A percentile compares a stretch with the other conserved stretches of the same genome.
Evolutionary conservation across 2,797 vertebrate species (phyloP).

Genomic region (Glyptemys insculpta): DNA sequence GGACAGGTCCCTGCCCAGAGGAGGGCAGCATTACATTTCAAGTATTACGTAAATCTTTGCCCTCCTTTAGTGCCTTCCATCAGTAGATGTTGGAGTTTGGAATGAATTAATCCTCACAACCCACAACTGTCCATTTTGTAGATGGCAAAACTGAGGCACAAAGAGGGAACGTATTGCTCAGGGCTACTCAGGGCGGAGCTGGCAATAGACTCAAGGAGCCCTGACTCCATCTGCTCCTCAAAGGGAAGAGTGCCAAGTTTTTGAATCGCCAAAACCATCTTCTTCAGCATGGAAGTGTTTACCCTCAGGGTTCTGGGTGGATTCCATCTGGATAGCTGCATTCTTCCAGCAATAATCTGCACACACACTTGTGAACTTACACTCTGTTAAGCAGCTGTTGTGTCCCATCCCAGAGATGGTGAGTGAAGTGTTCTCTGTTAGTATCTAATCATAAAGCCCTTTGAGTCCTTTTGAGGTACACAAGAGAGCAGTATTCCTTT

Average conservation of each 20-base stretch:
- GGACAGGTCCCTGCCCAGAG: not conserved
- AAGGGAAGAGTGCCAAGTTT: not conserved
- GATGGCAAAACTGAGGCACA: not conserved
- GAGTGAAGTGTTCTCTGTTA: not conserved
- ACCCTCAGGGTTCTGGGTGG: not conserved
- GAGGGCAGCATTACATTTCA: rapidly evolving
- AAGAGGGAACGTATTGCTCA: not conserved
- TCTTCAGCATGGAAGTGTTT: not conserved
- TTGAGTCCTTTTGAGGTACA: not conserved
- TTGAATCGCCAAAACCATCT: not conserved
- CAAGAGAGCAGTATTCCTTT: not conserved
- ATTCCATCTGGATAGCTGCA: not conserved
- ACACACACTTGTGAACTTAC: not conserved
- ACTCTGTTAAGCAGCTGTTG: not conserved
- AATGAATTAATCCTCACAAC: rapidly evolving
- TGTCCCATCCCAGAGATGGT: not conserved
- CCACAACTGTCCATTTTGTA: rapidly evolving
- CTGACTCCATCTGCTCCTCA: not conserved
- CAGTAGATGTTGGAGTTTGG: not conserved
- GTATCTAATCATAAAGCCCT: not conserved
- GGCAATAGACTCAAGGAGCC: not conserved
- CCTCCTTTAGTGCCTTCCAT: rapidly evolving
- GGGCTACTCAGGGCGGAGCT: not conserved
- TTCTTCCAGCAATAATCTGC: not conserved
- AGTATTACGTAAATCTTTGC: not conserved